These are phyloP conservation scores for Chymomyza fuscimana DNA, from an alignment of 2,888 invertebrate genomes.

Conservation along the genomic window DNA sequence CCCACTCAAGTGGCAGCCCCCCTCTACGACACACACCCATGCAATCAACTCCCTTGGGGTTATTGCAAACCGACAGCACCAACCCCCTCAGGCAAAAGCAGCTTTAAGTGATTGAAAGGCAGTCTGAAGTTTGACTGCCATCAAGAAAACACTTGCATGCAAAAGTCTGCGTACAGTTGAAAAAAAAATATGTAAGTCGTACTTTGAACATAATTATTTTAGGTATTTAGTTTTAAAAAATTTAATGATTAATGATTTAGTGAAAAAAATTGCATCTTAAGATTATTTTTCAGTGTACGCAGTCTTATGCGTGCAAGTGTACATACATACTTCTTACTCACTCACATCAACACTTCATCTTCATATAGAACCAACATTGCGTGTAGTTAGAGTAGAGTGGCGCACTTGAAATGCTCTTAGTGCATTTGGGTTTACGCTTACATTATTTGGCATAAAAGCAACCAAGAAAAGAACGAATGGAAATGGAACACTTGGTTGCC, in stretches of 20 bases:
- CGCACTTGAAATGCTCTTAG: slow-evolving; percentile 54
- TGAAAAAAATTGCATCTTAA: no score
- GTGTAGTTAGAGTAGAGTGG: slow-evolving; percentile 25
- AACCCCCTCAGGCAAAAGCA: slow-evolving; percentile 25
- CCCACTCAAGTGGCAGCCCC: background rate
- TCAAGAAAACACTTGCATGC: background rate
- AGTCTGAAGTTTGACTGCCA: slow-evolving; percentile 26
- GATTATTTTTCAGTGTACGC: no score
- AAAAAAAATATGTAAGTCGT: no score
- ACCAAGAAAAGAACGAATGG: slow-evolving; percentile 1
- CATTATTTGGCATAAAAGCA: slow-evolving; percentile 48
- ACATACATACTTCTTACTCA: background rate
- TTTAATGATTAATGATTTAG: no score
- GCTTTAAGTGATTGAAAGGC: slow-evolving; percentile 59
- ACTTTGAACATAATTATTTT: no score
- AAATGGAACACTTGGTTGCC: slow-evolving; percentile 6
- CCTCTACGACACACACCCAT: background rate
- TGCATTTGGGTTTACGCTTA: slow-evolving; percentile 56
- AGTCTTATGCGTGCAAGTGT: no score
- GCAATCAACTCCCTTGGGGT: slow-evolving; percentile 1
- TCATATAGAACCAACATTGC: slow-evolving; percentile 32
- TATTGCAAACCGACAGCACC: slow-evolving; percentile 23
- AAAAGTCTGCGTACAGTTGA: background rate
- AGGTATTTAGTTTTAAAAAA: no score
- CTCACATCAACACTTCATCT: slow-evolving; percentile 10